Percentiles rank a stretch among this genome's conserved stretches.
Evolutionary conservation across 2,888 invertebrate genomes (phyloP).

Genomic region (Osmoderma eremita): DNA sequence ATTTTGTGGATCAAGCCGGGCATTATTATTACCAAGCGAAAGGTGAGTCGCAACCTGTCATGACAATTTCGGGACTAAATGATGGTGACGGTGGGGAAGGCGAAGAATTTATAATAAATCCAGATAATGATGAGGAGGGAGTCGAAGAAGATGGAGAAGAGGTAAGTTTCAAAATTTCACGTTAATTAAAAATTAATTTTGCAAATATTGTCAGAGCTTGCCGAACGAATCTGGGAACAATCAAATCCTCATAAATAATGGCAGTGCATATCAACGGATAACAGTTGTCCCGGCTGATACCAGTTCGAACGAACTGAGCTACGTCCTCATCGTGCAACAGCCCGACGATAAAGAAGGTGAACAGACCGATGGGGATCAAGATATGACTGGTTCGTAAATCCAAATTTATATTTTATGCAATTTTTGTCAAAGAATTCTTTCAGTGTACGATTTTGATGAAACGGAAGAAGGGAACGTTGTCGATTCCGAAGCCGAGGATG

Average conservation of each 20-base stretch:
- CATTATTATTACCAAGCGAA: constrained; percentile 84
- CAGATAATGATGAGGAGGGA: constrained; percentile 65
- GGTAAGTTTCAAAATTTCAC: constrained; percentile 44
- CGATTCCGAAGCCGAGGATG: constrained; percentile 73
- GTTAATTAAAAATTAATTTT: not conserved
- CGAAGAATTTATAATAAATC: constrained; percentile 65
- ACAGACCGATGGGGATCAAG: constrained; percentile 65
- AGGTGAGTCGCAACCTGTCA: constrained; percentile 71
- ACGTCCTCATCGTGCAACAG: constrained; percentile 84
- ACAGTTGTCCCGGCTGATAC: constrained; percentile 85
- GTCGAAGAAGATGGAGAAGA: constrained; percentile 54
- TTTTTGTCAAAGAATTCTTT: constrained; percentile 43
- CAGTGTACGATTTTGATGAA: constrained; percentile 80
- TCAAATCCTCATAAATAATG: constrained; percentile 68
- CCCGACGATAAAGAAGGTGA: constrained; percentile 67
- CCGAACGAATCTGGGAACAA: constrained; percentile 52
- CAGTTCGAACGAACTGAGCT: constrained; percentile 83
- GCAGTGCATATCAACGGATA: constrained; percentile 80
- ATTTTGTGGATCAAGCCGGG: constrained; percentile 84
- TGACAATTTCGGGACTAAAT: constrained; percentile 69
- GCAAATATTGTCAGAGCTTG: constrained; percentile 16
- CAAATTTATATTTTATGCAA: not conserved
- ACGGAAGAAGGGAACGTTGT: constrained; percentile 69
- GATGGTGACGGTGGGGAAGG: constrained; percentile 62
- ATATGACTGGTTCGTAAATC: constrained; percentile 65